phyloP scores from a whole-genome alignment of 2,797 vertebrate genomes.

The Discoglossus pictus region DNA sequence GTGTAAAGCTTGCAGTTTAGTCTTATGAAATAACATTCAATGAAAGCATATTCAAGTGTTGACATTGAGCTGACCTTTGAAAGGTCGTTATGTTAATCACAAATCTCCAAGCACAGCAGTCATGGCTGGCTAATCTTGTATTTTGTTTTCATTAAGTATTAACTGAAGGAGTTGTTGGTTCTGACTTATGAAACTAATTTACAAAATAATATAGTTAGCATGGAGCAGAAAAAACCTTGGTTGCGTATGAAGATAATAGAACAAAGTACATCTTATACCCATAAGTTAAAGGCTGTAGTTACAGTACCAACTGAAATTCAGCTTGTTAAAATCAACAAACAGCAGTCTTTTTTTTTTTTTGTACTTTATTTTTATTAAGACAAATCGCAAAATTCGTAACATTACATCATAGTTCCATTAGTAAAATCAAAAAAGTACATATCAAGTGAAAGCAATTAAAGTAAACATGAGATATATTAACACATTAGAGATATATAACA shows the following conservation, averaged over 20 bases:
- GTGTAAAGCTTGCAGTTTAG: slow-evolving; percentile 22
- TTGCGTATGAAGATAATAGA: neutral
- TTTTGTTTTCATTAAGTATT: slow-evolving; percentile 53
- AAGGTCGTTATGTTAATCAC: slow-evolving; percentile 50
- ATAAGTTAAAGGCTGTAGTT: too few relatives aligned
- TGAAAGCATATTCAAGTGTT: slow-evolving; percentile 33
- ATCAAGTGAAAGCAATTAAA: too few relatives aligned
- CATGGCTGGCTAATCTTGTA: slow-evolving; percentile 51
- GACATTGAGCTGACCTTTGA: slow-evolving; percentile 51
- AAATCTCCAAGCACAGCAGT: slow-evolving; percentile 51
- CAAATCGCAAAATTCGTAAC: neutral
- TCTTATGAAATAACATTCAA: slow-evolving; percentile 33
- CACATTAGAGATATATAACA: too few relatives aligned
- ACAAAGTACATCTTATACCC: neutral
- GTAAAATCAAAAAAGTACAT: too few relatives aligned
- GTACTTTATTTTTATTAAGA: neutral
- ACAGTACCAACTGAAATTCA: too few relatives aligned
- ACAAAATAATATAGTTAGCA: slow-evolving; percentile 37
- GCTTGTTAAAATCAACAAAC: too few relatives aligned
- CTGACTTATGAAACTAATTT: slow-evolving; percentile 33
- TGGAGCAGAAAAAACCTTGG: slow-evolving; percentile 18
- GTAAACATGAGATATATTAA: too few relatives aligned
- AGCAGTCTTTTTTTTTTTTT: neutral
- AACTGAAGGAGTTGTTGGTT: slow-evolving; percentile 48
- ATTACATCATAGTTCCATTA: too few relatives aligned